Conservation (phyloP, 2,888 invertebrate species). For the Euplagia quadripunctaria region DNA sequence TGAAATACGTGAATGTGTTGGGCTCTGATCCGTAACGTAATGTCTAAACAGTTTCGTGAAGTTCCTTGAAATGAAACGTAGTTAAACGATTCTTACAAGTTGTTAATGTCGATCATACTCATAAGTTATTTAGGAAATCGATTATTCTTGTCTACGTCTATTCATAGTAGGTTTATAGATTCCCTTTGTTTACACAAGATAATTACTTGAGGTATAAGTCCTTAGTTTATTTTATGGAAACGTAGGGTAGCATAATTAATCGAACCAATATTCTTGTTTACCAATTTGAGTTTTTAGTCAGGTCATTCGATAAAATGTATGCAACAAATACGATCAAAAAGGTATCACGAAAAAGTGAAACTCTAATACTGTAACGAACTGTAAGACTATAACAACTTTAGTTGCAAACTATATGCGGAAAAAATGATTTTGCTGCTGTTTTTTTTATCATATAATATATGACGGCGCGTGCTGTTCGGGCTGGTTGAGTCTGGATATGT, state of each 20-base stretch:
- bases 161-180: background rate
- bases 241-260: background rate
- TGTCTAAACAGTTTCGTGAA: background rate
- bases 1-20: too few species aligned
- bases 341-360: too few species aligned
- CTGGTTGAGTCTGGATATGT: too few species aligned
- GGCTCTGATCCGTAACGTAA: background rate
- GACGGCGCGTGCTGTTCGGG: too few species aligned
- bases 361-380: too few species aligned
- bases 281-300: background rate
- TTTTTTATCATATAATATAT: too few species aligned
- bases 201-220: background rate
- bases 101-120: background rate
- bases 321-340: too few species aligned
- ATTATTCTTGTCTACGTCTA: background rate
- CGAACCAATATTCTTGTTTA: background rate
- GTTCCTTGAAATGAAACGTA: background rate
- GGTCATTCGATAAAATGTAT: background rate
- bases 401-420: too few species aligned
- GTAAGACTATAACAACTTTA: too few species aligned
- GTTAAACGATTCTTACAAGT: too few species aligned
- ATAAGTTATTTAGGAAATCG: background rate
- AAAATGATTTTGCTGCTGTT: too few species aligned
- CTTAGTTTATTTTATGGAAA: background rate
- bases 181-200: background rate